Evolutionary conservation across 2,888 invertebrate species (phyloP), one percentile per base, ranked within the genome.

Genomic region (Chymomyza amoena): DNA sequence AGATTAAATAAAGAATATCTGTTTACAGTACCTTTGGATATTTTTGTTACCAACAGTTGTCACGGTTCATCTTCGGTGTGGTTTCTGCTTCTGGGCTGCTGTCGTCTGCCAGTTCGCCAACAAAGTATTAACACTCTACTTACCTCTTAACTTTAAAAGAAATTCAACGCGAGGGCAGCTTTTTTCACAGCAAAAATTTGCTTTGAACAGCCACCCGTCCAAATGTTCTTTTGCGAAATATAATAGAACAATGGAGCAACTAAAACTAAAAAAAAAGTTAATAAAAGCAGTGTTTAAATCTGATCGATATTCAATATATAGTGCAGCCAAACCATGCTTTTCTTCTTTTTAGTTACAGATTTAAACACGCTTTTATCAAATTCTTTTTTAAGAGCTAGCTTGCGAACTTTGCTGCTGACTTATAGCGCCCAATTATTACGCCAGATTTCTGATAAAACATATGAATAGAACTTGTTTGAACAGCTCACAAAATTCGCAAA

Each of bases 111-210:
- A 15, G 15, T 45, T 15, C 54, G 20, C 28, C 6, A 18, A 54
- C 6, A 39, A 1, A 71, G 67, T 28, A 60, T 63, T 10, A 73
- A 39, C 83, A 83, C 83, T 87, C 80, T 85, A 83, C 87, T 83
- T 68, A 83, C 83, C 77, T 5, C 16, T 68, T 54, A 1, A 57
- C 57, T 18, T 45, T 20, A 59, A 56, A 13, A 32, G 32, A 64
- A 64, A 52, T 13, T 28, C 51, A 60, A 54, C 83, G 75, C 83
- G 83, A 10, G 73, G 84, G 75, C 75, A 67, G 70, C 79, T 10
- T 28, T 28, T 57, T 67, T 60, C 13, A 60, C 9, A 60, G 61
- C 72, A 65, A 13, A 10, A 28, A 56, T 64, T 70, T 71, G 68
- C 75, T 25, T 32, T 6, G 25, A 69, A 39, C 67, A 72, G 73